A percentile compares a stretch with the other conserved stretches of the same genome.
Evolutionary conservation across 2,888 invertebrate species (phyloP).

Genomic region (Drosophila subquinaria): DNA sequence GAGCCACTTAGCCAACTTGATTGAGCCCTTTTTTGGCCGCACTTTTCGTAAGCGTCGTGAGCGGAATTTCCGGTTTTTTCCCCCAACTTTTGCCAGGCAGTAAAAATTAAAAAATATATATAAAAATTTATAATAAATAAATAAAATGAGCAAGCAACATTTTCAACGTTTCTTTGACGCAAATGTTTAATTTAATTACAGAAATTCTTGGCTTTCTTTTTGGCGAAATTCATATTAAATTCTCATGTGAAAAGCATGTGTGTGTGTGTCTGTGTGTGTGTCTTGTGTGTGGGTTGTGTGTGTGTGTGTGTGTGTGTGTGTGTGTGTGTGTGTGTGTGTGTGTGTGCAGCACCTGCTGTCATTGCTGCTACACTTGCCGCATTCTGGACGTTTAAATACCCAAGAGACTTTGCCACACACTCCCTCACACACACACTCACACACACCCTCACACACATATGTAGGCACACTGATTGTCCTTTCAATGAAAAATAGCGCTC

Average conservation of each 20-base stretch:
- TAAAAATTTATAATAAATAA: too few relatives aligned
- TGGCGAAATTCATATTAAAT: conserved; percentile 68
- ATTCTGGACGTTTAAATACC: conserved; percentile 71
- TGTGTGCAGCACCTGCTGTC: conserved; percentile 71
- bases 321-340: conserved; percentile 19
- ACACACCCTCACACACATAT: conserved; percentile 6
- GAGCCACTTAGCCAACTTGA: conserved; percentile 68
- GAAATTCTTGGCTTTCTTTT: conserved; percentile 74
- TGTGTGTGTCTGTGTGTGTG: too few relatives aligned
- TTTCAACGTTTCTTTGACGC: conserved; percentile 14
- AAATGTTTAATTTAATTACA: conserved; percentile 79
- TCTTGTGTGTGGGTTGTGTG: conserved; percentile 21
- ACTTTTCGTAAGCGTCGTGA: conserved; percentile 17
- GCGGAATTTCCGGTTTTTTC: conserved; percentile 48
- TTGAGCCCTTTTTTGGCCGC: conserved; percentile 54
- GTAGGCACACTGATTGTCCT: conserved; percentile 63
- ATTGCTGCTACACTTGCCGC: conserved; percentile 61
- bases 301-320: conserved; percentile 21
- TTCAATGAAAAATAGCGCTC: conserved; percentile 82
- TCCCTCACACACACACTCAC: background rate
- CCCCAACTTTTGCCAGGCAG: too few relatives aligned
- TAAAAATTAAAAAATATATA: too few relatives aligned
- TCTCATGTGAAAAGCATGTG: conserved; percentile 52
- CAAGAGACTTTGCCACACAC: conserved; percentile 53
- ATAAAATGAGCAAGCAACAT: too few relatives aligned